Evolutionary conservation across 1,140 invertebrate genomes (phyloP).

Genomic region (Zophobas morio): DNA sequence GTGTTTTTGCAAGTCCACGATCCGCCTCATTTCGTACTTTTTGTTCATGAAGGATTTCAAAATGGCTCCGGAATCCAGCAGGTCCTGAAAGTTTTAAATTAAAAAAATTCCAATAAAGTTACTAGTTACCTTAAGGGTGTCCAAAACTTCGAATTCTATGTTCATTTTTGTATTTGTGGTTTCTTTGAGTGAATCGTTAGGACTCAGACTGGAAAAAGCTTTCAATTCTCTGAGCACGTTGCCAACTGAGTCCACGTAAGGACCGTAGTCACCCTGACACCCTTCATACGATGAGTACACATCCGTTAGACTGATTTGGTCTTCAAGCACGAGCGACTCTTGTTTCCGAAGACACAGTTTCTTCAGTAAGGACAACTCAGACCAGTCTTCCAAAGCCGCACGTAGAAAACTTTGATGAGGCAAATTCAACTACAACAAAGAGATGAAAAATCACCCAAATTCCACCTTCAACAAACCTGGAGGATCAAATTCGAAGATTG

Average conservation of each 20-base stretch:
- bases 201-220: slow-evolving; percentile 29
- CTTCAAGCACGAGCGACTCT: background rate
- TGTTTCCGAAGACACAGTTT: slow-evolving; percentile 43
- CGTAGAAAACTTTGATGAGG: slow-evolving; percentile 29
- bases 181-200: slow-evolving; percentile 1
- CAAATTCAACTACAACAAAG: slow-evolving; percentile 46
- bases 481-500: slow-evolving; percentile 46
- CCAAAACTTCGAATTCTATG: slow-evolving; percentile 50
- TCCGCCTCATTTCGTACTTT: slow-evolving; percentile 29
- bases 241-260: slow-evolving; percentile 50
- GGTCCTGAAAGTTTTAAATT: slow-evolving; percentile 31
- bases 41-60: slow-evolving; percentile 10
- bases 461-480: slow-evolving; percentile 35
- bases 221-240: slow-evolving; percentile 23
- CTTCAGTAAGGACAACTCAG: slow-evolving; percentile 29
- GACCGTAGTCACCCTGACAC: slow-evolving; percentile 45
- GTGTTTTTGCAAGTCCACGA: slow-evolving; percentile 44
- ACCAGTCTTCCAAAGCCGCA: slow-evolving; percentile 35
- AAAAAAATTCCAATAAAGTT: background rate
- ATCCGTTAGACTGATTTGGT: slow-evolving; percentile 31
- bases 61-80: slow-evolving; percentile 20
- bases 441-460: slow-evolving; percentile 3
- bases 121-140: slow-evolving; percentile 34
- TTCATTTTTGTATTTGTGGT: slow-evolving; percentile 32
- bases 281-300: slow-evolving; percentile 36